phyloP scores from a whole-genome alignment of 2,888 invertebrate species.

The Oxystoma pomonae region DNA sequence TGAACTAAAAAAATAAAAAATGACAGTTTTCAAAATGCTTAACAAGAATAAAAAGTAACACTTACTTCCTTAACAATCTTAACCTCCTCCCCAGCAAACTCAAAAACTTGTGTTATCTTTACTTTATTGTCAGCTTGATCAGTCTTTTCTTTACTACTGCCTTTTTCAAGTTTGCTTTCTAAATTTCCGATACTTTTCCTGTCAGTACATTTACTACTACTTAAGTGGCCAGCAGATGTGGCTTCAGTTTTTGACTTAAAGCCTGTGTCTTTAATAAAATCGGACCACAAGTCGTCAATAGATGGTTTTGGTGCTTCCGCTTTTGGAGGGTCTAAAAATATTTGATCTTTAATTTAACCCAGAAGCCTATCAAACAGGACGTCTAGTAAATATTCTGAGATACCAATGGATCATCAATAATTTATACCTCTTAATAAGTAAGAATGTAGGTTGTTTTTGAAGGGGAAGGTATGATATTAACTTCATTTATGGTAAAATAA shows the following conservation, averaged over 20 bases:
- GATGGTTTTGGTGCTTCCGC: constrained; percentile 66
- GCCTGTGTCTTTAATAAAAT: constrained; percentile 68
- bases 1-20: too few species aligned
- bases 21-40: too few species aligned
- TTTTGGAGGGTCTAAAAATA: constrained; percentile 30
- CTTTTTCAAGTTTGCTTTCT: constrained; percentile 20
- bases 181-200: constrained; percentile 20
- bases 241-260: constrained; percentile 41
- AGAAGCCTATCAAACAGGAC: too few species aligned
- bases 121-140: constrained; percentile 46
- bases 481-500: too few species aligned
- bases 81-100: constrained; percentile 86
- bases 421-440: too few species aligned
- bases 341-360: constrained; percentile 11
- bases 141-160: constrained; percentile 26
- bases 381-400: too few species aligned
- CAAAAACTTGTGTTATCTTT: constrained; percentile 66
- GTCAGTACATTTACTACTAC: constrained; percentile 20
- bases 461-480: too few species aligned
- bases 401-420: too few species aligned
- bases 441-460: too few species aligned
- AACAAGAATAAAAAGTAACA: too few species aligned
- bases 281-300: constrained; percentile 76
- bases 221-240: constrained; percentile 10
- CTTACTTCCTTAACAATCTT: constrained; percentile 59